Conservation (phyloP, 2,888 invertebrate genomes). For the Liopterus haemorrhoidalis region DNA sequence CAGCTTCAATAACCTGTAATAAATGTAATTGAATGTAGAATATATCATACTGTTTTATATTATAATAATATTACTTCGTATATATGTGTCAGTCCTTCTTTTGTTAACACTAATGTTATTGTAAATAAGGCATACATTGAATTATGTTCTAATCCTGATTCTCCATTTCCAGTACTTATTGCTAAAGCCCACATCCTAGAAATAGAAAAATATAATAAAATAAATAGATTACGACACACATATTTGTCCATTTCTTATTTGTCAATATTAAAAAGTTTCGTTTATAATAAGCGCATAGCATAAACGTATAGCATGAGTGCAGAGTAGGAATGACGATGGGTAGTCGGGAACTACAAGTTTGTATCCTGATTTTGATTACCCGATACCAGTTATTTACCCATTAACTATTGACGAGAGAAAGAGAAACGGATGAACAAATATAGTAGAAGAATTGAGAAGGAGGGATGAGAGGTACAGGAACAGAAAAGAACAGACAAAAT, state of each 20-base stretch:
- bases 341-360: no score
- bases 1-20: constrained; percentile 63
- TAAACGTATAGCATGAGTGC: not conserved
- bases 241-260: not conserved
- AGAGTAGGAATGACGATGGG: not conserved
- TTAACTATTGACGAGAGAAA: no score
- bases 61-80: constrained; percentile 51
- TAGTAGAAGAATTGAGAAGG: no score
- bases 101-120: constrained; percentile 68
- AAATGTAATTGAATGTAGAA: constrained; percentile 8
- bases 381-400: no score
- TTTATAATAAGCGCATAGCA: not conserved
- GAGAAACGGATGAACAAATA: no score
- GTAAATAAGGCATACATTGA: constrained; percentile 71
- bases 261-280: not conserved
- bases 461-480: no score
- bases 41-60: no score
- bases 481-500: no score
- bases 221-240: no score
- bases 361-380: no score
- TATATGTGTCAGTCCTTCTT: constrained; percentile 66
- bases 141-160: constrained; percentile 72
- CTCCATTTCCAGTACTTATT: constrained; percentile 64
- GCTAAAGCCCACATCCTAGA: constrained; percentile 70
- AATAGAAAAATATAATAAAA: constrained; percentile 13